Evolutionary conservation across 1,140 invertebrate species (phyloP).

Genomic region (Parapsyche elsis): DNA sequence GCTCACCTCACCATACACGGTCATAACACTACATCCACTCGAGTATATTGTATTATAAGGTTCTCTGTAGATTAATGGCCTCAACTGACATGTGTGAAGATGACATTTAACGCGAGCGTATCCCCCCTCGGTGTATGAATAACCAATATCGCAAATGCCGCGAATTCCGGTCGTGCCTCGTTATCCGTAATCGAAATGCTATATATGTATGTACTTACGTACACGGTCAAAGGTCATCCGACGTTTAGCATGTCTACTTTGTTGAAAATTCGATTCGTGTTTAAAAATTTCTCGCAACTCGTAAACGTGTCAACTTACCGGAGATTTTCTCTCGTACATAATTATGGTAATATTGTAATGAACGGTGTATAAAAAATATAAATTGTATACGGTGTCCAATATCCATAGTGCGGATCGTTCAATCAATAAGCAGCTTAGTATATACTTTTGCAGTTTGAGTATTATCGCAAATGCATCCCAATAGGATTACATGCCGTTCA

Average conservation of each 20-base stretch:
- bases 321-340: neutral
- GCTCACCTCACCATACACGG: constrained; percentile 31
- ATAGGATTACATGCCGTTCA: too few species aligned
- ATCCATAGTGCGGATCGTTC: too few species aligned
- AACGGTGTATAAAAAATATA: too few species aligned
- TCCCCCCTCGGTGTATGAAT: constrained; percentile 32
- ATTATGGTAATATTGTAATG: neutral
- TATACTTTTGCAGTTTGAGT: too few species aligned
- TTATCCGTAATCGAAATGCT: neutral
- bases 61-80: constrained; percentile 45
- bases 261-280: neutral
- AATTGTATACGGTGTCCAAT: too few species aligned
- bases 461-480: too few species aligned
- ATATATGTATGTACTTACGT: too few species aligned
- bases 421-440: too few species aligned
- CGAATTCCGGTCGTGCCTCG: constrained; percentile 5
- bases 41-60: neutral
- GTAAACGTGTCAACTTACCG: neutral
- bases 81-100: constrained; percentile 50
- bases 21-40: constrained; percentile 1
- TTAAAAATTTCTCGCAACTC: neutral
- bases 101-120: constrained; percentile 51
- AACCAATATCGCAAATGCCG: constrained; percentile 42
- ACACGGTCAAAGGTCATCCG: neutral
- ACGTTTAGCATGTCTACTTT: neutral